Evolutionary conservation across 2,888 invertebrate genomes (phyloP).

Genomic region (Tineola bisselliella): DNA sequence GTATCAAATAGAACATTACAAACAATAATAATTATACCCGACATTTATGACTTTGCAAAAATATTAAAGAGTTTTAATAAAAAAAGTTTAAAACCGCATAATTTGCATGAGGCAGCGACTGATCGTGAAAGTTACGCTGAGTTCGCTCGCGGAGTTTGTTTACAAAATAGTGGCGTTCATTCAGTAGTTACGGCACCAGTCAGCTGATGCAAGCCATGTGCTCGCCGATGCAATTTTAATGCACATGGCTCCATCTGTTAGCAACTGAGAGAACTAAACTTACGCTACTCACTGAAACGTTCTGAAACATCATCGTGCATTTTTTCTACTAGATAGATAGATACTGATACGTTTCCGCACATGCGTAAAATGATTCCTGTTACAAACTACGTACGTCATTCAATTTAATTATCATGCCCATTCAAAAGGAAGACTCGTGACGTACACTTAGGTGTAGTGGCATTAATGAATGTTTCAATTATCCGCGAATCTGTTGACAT

Average conservation of each 20-base stretch:
- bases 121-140: not conserved
- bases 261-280: not conserved
- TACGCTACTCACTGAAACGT: not conserved
- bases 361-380: not conserved
- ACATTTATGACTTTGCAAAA: too few species aligned
- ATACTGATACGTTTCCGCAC: not conserved
- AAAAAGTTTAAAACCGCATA: not conserved
- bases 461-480: not conserved
- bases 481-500: too few species aligned
- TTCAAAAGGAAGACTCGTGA: not conserved
- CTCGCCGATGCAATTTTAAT: not conserved
- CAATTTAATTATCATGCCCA: not conserved
- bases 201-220: not conserved
- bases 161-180: slow-evolving; percentile 2
- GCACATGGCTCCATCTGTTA: not conserved
- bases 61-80: too few species aligned
- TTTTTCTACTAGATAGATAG: not conserved
- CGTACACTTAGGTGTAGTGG: not conserved
- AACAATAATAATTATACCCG: too few species aligned
- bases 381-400: not conserved
- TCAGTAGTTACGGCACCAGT: not conserved
- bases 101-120: not conserved
- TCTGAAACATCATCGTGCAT: not conserved
- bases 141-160: not conserved
- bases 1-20: too few species aligned